Conservation (phyloP, 1,140 invertebrate species). For the Drosophila tristis region DNA sequence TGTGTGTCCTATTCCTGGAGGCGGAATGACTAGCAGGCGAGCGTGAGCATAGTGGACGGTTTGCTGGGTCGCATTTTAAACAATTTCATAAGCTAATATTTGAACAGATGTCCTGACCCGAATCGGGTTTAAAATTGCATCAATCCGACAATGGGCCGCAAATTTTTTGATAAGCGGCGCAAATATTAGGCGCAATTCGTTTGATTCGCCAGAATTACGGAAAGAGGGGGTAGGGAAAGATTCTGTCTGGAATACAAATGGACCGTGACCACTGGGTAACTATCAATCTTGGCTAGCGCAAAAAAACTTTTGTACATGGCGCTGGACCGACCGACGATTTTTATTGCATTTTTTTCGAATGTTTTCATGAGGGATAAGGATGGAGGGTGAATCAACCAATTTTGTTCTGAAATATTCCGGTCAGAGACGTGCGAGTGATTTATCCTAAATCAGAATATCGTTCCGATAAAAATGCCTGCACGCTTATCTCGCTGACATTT, state of each 20-base stretch:
- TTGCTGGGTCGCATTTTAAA: slow-evolving; percentile 72
- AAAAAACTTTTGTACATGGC: slow-evolving; percentile 51
- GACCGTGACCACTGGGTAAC: slow-evolving; percentile 48
- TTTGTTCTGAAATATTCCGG: slow-evolving; percentile 42
- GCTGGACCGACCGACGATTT: slow-evolving; percentile 50
- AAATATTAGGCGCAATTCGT: slow-evolving; percentile 68
- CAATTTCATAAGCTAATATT: slow-evolving; percentile 78
- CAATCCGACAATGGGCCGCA: slow-evolving; percentile 65
- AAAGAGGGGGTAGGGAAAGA: background rate
- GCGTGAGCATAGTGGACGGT: slow-evolving; percentile 67
- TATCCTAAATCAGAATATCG: slow-evolving; percentile 47
- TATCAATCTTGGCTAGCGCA: slow-evolving; percentile 64
- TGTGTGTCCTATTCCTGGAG: background rate
- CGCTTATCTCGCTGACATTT: slow-evolving; percentile 75
- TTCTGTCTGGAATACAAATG: slow-evolving; percentile 66
- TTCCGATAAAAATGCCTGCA: slow-evolving; percentile 61
- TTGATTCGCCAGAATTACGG: slow-evolving; percentile 5
- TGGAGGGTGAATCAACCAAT: slow-evolving; percentile 19
- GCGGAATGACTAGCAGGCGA: slow-evolving; percentile 7
- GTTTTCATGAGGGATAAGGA: slow-evolving; percentile 5
- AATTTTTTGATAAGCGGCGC: slow-evolving; percentile 55
- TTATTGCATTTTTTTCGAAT: slow-evolving; percentile 63
- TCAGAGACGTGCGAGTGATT: slow-evolving; percentile 62
- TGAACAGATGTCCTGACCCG: slow-evolving; percentile 70
- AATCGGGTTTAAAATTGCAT: slow-evolving; percentile 70